These are phyloP conservation scores for Laticauda colubrina DNA, from an alignment of 2,113 vertebrate species.

Conservation along the genomic window DNA sequence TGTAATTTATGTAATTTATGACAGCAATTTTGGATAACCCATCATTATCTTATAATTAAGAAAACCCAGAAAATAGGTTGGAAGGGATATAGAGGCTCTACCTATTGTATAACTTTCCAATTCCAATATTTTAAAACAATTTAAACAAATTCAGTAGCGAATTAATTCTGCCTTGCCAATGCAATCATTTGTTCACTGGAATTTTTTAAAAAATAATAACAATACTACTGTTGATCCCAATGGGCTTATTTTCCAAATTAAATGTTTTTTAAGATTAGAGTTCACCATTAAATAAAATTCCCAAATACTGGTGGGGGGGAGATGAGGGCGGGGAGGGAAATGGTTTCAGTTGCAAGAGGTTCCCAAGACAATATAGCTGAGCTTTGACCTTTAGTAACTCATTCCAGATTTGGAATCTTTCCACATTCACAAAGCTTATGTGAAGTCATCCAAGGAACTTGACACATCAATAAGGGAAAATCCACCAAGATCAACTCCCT, in stretches of 20 bases:
- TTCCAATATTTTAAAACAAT: not conserved
- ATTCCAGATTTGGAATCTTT: constrained; percentile 45
- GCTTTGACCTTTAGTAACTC: constrained; percentile 57
- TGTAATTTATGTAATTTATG: not conserved
- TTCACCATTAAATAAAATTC: constrained; percentile 17
- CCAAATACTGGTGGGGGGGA: not conserved
- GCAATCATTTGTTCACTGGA: not conserved
- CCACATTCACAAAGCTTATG: constrained; percentile 34
- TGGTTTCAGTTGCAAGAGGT: constrained; percentile 23
- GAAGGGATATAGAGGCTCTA: not conserved
- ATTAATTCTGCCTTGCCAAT: not conserved
- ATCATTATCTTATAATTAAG: not conserved
- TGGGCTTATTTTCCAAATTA: not conserved
- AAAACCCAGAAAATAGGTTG: not conserved
- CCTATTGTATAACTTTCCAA: not conserved
- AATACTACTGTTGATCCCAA: not conserved
- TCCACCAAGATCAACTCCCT: constrained; percentile 25
- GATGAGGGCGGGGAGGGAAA: not conserved
- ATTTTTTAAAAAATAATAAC: not conserved
- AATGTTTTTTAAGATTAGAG: not conserved
- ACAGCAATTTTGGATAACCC: not conserved
- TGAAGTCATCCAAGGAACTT: constrained; percentile 27
- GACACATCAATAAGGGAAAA: constrained; percentile 54
- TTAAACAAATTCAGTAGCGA: not conserved
- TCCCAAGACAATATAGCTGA: constrained; percentile 55